phyloP scores from a whole-genome alignment of 2,888 invertebrate species.

The Dynastes tityus region DNA sequence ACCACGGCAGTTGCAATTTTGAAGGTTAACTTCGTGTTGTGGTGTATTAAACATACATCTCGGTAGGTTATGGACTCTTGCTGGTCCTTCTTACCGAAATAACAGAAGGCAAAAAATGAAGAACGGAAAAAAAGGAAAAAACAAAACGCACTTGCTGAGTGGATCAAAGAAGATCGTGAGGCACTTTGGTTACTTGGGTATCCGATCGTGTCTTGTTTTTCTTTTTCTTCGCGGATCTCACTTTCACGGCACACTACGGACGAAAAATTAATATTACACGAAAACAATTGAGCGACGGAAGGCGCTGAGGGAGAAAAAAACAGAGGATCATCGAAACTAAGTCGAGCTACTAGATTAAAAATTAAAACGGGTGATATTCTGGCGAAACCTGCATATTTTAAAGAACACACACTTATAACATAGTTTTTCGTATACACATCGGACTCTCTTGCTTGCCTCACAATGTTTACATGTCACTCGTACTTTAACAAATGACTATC shows the following conservation, averaged over 20 bases:
- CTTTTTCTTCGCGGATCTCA: neutral
- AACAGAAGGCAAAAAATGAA: neutral
- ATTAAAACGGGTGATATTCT: conserved; percentile 43
- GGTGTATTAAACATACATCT: too few species aligned
- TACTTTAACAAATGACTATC: conserved; percentile 71
- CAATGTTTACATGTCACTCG: conserved; percentile 71
- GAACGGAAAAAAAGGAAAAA: neutral
- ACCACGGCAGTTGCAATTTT: neutral
- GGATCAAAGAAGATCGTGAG: neutral
- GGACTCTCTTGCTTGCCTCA: conserved; percentile 52
- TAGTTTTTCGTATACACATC: conserved; percentile 63
- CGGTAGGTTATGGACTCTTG: neutral
- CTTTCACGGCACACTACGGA: conserved; percentile 9
- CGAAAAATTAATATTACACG: conserved; percentile 4
- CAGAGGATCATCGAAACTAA: too few species aligned
- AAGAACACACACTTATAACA: conserved; percentile 39
- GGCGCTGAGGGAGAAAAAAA: too few species aligned
- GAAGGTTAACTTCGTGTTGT: conserved; percentile 7
- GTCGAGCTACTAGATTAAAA: too few species aligned
- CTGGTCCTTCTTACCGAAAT: too few species aligned
- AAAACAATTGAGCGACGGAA: neutral
- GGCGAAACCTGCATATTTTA: conserved; percentile 36
- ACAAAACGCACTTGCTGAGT: neutral
- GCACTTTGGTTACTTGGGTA: neutral
- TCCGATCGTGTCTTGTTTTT: neutral